phyloP scores from a whole-genome alignment of 2,113 vertebrate species.

The Carassius carassius region DNA sequence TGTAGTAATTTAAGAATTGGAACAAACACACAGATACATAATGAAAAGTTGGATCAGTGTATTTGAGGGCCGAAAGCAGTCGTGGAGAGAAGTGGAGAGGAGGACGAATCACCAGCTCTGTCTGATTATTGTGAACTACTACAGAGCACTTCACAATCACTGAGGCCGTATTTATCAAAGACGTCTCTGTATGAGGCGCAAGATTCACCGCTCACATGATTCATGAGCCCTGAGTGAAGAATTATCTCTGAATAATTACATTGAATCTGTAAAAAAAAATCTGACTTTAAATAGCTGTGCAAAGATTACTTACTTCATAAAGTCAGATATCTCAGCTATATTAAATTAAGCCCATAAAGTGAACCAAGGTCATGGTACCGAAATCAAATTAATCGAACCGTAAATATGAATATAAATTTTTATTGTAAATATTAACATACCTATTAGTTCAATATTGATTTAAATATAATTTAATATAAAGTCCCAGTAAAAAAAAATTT shows the following conservation, averaged over 20 bases:
- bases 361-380: not conserved
- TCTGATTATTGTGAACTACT: slow-evolving; percentile 31
- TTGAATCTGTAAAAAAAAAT: slow-evolving; percentile 4
- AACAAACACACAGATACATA: slow-evolving; percentile 8
- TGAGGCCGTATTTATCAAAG: slow-evolving; percentile 24
- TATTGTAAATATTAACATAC: not conserved
- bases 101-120: slow-evolving; percentile 7
- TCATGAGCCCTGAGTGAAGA: slow-evolving; percentile 20
- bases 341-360: not conserved
- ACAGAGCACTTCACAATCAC: slow-evolving; percentile 37
- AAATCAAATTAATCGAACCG: no score
- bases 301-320: not conserved
- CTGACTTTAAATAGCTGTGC: slow-evolving; percentile 4
- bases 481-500: not conserved
- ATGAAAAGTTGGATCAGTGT: not conserved
- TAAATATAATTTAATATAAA: not conserved
- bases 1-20: slow-evolving; percentile 2
- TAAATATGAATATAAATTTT: not conserved
- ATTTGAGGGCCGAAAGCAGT: not conserved
- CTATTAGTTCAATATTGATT: not conserved
- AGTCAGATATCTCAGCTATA: not conserved
- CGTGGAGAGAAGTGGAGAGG: not conserved
- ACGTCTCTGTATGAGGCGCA: slow-evolving; percentile 1
- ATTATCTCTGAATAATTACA: not conserved
- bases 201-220: slow-evolving; percentile 24